These are phyloP conservation scores for Bos taurus DNA, from an alignment of 2,113 vertebrate genomes.

Conservation along the genomic window DNA sequence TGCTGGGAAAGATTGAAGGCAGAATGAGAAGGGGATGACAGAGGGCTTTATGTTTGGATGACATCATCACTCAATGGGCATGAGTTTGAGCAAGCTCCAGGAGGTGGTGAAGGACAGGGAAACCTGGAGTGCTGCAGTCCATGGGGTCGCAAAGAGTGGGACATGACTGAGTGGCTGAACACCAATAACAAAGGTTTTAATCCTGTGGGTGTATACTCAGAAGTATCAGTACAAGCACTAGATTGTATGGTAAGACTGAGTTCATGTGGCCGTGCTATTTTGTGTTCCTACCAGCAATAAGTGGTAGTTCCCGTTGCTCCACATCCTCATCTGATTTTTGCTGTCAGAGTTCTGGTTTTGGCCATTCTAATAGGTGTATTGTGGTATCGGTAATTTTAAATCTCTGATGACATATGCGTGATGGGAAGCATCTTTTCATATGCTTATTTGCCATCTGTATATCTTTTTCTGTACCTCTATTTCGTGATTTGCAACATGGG, in stretches of 20 bases:
- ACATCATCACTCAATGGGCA: not conserved
- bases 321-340: not conserved
- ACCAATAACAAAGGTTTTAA: not conserved
- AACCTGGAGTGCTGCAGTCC: not conserved
- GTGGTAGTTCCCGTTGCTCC: not conserved
- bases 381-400: not conserved
- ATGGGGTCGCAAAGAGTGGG: not conserved
- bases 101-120: not conserved
- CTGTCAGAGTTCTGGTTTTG: not conserved
- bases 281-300: not conserved
- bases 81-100: not conserved
- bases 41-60: not conserved
- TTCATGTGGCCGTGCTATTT: not conserved
- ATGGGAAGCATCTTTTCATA: not conserved
- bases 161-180: not conserved
- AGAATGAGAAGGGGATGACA: not conserved
- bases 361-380: not conserved
- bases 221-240: not conserved
- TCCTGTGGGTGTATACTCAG: not conserved
- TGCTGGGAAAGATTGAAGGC: not conserved
- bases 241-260: not conserved
- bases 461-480: not conserved
- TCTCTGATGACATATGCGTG: not conserved
- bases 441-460: not conserved
- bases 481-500: not conserved